A percentile compares a stretch with the other conserved stretches of the same genome.
Evolutionary conservation across 2,888 invertebrate species (phyloP).

Genomic region (Drosophila yooni): DNA sequence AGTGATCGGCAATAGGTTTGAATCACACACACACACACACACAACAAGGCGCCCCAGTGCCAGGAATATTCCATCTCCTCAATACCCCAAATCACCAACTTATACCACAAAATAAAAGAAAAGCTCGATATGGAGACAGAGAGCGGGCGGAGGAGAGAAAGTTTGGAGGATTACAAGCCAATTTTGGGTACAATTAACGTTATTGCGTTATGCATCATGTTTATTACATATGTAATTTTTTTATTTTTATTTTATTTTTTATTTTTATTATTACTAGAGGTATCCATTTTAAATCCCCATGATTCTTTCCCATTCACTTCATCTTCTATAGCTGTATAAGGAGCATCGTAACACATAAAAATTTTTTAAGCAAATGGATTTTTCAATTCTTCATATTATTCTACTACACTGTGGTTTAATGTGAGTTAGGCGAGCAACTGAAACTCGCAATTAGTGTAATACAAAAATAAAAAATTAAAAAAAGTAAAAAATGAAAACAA

Average conservation of each 20-base stretch:
- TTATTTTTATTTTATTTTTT: constrained; percentile 12
- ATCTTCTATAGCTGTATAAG: constrained; percentile 18
- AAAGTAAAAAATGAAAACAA: background rate
- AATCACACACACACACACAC: constrained; percentile 2
- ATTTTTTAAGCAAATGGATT: constrained; percentile 13
- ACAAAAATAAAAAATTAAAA: no score
- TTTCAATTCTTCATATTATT: constrained; percentile 11
- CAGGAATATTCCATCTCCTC: background rate
- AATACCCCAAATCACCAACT: background rate
- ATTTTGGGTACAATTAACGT: constrained; percentile 13
- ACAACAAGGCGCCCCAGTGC: constrained; percentile 4
- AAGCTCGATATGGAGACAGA: background rate
- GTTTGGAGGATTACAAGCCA: constrained; percentile 5
- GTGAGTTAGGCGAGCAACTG: constrained; percentile 11
- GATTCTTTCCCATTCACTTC: constrained; percentile 33
- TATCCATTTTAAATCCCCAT: constrained; percentile 33
- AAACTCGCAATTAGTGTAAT: constrained; percentile 16
- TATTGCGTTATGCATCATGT: constrained; percentile 35
- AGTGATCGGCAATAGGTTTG: constrained; percentile 28
- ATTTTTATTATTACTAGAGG: constrained; percentile 39
- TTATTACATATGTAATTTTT: constrained; percentile 47
- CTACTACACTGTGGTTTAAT: constrained; percentile 3
- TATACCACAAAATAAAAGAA: constrained; percentile 8
- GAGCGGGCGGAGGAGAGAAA: background rate
- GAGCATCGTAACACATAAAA: constrained; percentile 19